Percentiles rank a stretch among this genome's conserved stretches.
Conservation (phyloP, 2,797 vertebrate species). For the Enoplosus armatus region DNA sequence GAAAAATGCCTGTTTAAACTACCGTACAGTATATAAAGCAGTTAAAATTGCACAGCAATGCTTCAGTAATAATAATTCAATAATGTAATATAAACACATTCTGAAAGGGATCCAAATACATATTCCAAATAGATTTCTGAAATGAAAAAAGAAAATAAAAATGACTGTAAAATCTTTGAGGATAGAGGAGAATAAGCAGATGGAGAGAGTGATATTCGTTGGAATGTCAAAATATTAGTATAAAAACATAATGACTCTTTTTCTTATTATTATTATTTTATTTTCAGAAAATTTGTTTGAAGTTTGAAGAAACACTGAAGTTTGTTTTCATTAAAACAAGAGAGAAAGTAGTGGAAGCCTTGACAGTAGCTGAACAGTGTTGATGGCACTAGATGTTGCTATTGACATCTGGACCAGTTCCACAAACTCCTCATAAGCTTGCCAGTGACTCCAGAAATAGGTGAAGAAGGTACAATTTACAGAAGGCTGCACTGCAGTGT, state of each 20-base stretch:
- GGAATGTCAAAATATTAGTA: not conserved
- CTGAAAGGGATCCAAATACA: not conserved
- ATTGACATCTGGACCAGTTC: slow-evolving; percentile 76
- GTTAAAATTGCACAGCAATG: not conserved
- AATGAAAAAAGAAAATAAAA: not conserved
- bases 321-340: slow-evolving; percentile 22
- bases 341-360: not conserved
- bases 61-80: not conserved
- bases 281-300: not conserved
- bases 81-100: not conserved
- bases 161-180: not conserved
- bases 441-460: slow-evolving; percentile 72
- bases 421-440: slow-evolving; percentile 60
- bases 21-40: not conserved
- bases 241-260: not conserved
- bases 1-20: not conserved
- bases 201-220: not conserved
- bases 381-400: slow-evolving; percentile 54
- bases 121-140: not conserved
- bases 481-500: slow-evolving; percentile 82
- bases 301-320: too few relatives aligned
- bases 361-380: slow-evolving; percentile 42
- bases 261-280: not conserved
- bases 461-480: slow-evolving; percentile 66
- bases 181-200: not conserved